phyloP scores from a whole-genome alignment of 2,888 invertebrate genomes.

The Parascotia fuliginaria region DNA sequence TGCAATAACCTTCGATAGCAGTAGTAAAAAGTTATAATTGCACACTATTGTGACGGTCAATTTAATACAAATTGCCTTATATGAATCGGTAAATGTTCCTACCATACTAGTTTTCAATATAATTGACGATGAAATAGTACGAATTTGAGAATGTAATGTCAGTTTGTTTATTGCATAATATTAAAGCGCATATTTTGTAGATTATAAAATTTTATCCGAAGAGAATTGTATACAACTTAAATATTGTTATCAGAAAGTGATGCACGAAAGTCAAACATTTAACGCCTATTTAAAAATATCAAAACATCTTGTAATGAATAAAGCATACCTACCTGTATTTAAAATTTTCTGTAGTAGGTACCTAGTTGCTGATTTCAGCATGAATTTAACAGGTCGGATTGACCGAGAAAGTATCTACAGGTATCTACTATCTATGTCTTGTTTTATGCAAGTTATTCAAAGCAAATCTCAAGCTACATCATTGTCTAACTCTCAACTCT shows the following conservation, averaged over 20 bases:
- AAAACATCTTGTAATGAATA: too few relatives aligned
- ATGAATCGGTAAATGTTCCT: constrained; percentile 43
- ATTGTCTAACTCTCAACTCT: too few relatives aligned
- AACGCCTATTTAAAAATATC: too few relatives aligned
- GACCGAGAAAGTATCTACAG: too few relatives aligned
- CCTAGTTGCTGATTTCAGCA: too few relatives aligned
- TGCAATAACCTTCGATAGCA: constrained; percentile 45
- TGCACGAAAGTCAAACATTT: too few relatives aligned
- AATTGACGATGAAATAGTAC: constrained; percentile 38
- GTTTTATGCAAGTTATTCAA: too few relatives aligned
- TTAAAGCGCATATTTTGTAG: neutral
- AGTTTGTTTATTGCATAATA: neutral
- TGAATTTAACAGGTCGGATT: too few relatives aligned
- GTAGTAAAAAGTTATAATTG: constrained; percentile 32
- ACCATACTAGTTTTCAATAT: constrained; percentile 41
- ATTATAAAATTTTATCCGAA: neutral
- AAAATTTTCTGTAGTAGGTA: too few relatives aligned
- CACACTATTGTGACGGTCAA: constrained; percentile 51
- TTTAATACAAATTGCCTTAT: constrained; percentile 51
- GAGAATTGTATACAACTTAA: neutral
- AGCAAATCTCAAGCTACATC: too few relatives aligned
- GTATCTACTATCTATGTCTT: too few relatives aligned
- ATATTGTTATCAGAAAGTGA: neutral
- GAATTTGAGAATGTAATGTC: constrained; percentile 30
- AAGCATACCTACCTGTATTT: too few relatives aligned